A percentile compares a stretch with the other conserved stretches of the same genome.
phyloP scores from a whole-genome alignment of 1,140 invertebrate genomes.

The Anoplolepis gracilipes region DNA sequence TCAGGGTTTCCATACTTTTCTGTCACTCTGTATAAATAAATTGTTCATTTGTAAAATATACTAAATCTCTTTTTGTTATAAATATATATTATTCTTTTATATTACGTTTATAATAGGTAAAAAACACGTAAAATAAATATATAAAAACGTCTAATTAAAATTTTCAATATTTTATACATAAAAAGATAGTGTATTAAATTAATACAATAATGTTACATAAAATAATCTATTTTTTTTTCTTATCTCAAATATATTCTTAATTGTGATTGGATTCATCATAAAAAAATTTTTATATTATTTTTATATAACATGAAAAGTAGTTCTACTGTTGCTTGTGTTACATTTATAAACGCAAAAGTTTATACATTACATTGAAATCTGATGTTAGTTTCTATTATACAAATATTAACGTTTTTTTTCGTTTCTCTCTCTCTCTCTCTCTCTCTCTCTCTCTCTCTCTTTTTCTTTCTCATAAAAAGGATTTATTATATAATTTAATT shows the following conservation, averaged over 20 bases:
- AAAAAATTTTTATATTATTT: neutral
- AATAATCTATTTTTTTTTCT: neutral
- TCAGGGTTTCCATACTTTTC: no score
- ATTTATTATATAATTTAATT: neutral
- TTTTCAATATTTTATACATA: neutral
- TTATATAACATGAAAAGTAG: neutral
- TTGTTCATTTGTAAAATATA: slow-evolving; percentile 46
- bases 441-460: no score
- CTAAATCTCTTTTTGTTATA: slow-evolving; percentile 30
- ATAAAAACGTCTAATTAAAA: slow-evolving; percentile 28
- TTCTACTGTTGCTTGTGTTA: neutral
- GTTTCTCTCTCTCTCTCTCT: no score
- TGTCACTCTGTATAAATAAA: no score
- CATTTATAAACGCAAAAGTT: neutral
- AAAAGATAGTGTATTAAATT: neutral
- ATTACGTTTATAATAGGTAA: neutral
- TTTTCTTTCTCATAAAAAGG: neutral
- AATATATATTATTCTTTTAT: neutral
- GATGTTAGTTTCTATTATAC: slow-evolving; percentile 1
- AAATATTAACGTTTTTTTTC: neutral
- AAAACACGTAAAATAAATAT: neutral
- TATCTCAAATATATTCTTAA: neutral
- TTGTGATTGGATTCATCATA: neutral
- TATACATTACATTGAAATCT: neutral
- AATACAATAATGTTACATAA: neutral